Base-by-base conservation (phyloP, 1,140 invertebrate genomes). In the Spodoptera frugiperda region DNA sequence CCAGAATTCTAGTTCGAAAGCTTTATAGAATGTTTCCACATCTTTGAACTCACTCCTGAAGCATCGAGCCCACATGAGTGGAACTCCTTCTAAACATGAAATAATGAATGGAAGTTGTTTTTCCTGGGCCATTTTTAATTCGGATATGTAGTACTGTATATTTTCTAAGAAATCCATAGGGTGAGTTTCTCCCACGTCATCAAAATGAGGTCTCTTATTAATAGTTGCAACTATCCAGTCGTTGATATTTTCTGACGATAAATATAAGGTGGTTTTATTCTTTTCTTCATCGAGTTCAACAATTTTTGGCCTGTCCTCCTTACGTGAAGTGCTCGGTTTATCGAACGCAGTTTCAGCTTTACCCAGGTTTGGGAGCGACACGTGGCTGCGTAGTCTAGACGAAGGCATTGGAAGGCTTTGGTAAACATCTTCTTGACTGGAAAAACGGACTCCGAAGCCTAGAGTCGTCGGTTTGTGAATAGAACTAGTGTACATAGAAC, bases 1-100 rank as follows among this genome's bases (percentile, higher is more conserved):
- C 92, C 92, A 94, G 78, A 91, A 94, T 67, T 94, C 92, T 76
- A 91, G 85, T 74, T 93, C 91, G 49, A 94, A 93, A 19, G 89
- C 89, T 0, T 79, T 73, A 75, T 89, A 93, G 84, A 94, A 94
- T 25, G 76, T 80, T 8, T 90, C 82, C 6, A 88, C 79, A 30
- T 89, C 82, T 80, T 87, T 85, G 55, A 94, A 93, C 73, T 94
- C 92, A 63, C 78, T 87, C 71, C 84, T 88, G 61, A 94, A 94
- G 79, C 91, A 94, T 1, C 91, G 88, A 12, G 89, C 89, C 92
- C 92, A 94, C 91, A 94, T 90, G 2, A 93, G 84, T 0, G 92
- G 92, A 14, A 92, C 73, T 48, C 92, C 92, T 33, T 92, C 91
- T 11, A 94, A 80, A 54, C 92, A 94, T 0, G 92, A 93, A 79